Conservation (phyloP, 64 coral and sea anemone genomes). For the Acropora tenuis region DNA sequence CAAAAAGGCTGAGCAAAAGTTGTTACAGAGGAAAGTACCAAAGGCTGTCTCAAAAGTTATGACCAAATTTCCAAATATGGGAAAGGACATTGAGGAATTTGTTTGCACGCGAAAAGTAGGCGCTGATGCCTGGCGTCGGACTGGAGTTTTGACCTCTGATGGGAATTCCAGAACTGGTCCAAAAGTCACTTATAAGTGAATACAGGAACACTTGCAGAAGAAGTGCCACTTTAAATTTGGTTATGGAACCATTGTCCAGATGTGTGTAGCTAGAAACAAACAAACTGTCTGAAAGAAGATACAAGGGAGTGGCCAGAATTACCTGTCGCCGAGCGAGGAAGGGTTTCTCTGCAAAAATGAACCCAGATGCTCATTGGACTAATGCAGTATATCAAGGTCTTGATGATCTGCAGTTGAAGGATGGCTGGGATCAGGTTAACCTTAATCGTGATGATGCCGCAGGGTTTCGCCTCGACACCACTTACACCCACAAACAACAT, state of each 20-base stretch:
- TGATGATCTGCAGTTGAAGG: slow-evolving; percentile 55
- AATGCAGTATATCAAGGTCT: slow-evolving; percentile 59
- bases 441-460: slow-evolving; percentile 63
- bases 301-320: slow-evolving; percentile 46
- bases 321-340: slow-evolving; percentile 65
- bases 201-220: slow-evolving; percentile 56
- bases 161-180: slow-evolving; percentile 53
- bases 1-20: slow-evolving; percentile 36
- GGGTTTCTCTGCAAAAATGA: slow-evolving; percentile 62
- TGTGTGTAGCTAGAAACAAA: slow-evolving; percentile 55
- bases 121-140: slow-evolving; percentile 53
- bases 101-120: slow-evolving; percentile 38
- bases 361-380: slow-evolving; percentile 63
- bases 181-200: slow-evolving; percentile 37
- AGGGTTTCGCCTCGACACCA: slow-evolving; percentile 65
- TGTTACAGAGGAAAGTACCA: slow-evolving; percentile 44
- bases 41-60: slow-evolving; percentile 42
- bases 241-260: slow-evolving; percentile 54
- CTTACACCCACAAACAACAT: slow-evolving; percentile 65
- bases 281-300: slow-evolving; percentile 39
- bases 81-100: slow-evolving; percentile 54
- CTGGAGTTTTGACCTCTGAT: slow-evolving; percentile 41
- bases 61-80: slow-evolving; percentile 51
- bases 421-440: slow-evolving; percentile 55
- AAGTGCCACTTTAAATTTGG: slow-evolving; percentile 36